Base-by-base conservation (phyloP, 2,888 invertebrate species). In the Orgyia antiqua region DNA sequence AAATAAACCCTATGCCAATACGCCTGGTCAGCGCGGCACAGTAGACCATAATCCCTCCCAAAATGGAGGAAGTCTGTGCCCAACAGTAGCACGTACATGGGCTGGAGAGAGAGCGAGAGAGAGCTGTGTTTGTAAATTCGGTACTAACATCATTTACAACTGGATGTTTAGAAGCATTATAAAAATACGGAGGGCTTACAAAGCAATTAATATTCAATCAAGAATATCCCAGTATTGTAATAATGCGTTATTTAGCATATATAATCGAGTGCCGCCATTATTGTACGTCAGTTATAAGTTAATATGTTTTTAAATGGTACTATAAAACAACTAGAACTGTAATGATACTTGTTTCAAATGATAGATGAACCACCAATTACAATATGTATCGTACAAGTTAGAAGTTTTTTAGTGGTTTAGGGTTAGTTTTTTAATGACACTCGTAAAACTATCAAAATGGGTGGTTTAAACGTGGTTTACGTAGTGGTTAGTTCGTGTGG, bases 321-420 rank as follows among this genome's bases (percentile, higher is more conserved):
- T 40, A 51, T 57, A 53, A 62, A 51, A 62, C 54, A 60, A 56
- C 49, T 50, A 45, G 51, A 19, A 42, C 42, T 32, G 36, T 69
- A 70, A 71, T 70, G 55, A 63, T 39, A 34, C 63, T 67, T 49
- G 64, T 71, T 72, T 60, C 49, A 37, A 13, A 68, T 72, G 72
- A 73, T 73, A 63, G 58, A 74, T 72, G 68, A 58, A 56, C 37
- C 47, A 53, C 42, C 56, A 70, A 68, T 67, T 63, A 52, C 47
- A 33, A 18, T 26, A 4, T 6, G 15, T 23, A 4, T 25, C 5
- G 18, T 23, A 10, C 27, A 38, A 12, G 20, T 19, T 12, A 33
- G n/a, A n/a, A n/a, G n/a, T n/a, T n/a, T n/a, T n/a, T n/a, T n/a
- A n/a, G n/a, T n/a, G n/a, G n/a, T n/a, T n/a, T n/a, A n/a, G n/a